Conservation (phyloP, 2,888 invertebrate genomes). For the Cerastoderma edule region DNA sequence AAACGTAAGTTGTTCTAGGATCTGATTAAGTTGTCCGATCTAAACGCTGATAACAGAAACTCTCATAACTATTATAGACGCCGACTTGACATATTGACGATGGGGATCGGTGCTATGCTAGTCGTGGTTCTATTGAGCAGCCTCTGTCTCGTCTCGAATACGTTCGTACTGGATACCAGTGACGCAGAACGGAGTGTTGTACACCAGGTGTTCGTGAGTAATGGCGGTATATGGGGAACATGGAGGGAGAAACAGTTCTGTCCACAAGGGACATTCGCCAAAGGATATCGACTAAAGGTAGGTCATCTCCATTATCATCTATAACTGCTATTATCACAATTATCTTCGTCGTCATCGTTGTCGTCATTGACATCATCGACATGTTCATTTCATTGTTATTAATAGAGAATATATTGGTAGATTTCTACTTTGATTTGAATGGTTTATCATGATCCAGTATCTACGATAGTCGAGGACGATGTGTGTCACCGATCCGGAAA, state of each 20-base stretch:
- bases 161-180: background rate
- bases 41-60: too few relatives aligned
- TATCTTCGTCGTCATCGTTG: background rate
- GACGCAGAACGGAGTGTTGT: background rate
- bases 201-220: slow-evolving; percentile 9
- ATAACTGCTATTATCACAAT: background rate
- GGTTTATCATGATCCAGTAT: too few relatives aligned
- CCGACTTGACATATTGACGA: too few relatives aligned
- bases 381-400: too few relatives aligned
- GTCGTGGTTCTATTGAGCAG: background rate
- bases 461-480: too few relatives aligned
- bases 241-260: slow-evolving; percentile 18
- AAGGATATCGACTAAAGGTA: slow-evolving; percentile 16
- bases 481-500: too few relatives aligned
- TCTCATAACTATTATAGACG: too few relatives aligned
- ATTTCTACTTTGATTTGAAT: too few relatives aligned
- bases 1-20: too few relatives aligned
- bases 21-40: too few relatives aligned
- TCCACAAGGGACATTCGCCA: slow-evolving; percentile 11
- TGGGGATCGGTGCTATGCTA: too few relatives aligned
- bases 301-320: background rate
- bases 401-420: too few relatives aligned
- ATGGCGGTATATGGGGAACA: slow-evolving; percentile 11
- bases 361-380: background rate
- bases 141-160: background rate